A percentile compares a stretch with the other conserved stretches of the same genome.
Evolutionary conservation across 23 tunicate species (phyloP).

Genomic region (Trididemnum miniatum): DNA sequence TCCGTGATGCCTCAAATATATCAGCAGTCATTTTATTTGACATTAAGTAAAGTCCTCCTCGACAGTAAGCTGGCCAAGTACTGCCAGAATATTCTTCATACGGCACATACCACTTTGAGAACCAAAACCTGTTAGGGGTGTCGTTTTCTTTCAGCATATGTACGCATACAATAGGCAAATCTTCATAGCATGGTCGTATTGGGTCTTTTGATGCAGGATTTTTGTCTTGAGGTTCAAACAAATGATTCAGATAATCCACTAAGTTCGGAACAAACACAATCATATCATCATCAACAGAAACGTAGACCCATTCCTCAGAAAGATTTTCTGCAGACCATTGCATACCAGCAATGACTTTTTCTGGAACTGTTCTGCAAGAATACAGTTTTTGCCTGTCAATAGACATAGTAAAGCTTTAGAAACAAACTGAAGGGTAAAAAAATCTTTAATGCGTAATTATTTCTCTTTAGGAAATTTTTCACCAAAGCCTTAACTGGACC

Average conservation of each 20-base stretch:
- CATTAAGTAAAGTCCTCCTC: conserved; percentile 62
- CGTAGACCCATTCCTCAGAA: conserved; percentile 37
- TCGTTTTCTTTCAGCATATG: conserved; percentile 41
- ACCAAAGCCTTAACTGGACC: no score
- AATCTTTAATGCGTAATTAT: no score
- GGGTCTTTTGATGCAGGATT: background rate
- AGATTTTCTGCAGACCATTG: conserved; percentile 57
- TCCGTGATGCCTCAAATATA: conserved; percentile 36
- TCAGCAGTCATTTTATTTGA: conserved; percentile 13
- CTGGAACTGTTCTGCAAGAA: conserved; percentile 58
- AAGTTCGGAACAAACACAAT: conserved; percentile 45
- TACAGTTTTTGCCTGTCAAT: no score
- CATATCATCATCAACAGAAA: conserved; percentile 77
- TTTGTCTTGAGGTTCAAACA: background rate
- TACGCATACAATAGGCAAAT: conserved; percentile 59
- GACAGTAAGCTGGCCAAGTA: conserved; percentile 62
- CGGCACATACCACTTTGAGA: conserved; percentile 58
- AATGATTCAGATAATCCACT: conserved; percentile 30
- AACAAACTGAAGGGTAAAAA: no score
- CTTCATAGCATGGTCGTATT: conserved; percentile 25
- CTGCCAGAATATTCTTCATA: conserved; percentile 21
- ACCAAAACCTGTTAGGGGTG: conserved; percentile 30
- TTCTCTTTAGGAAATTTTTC: no score
- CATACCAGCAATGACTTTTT: conserved; percentile 72
- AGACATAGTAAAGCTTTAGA: no score